Percentiles rank a stretch among this genome's conserved stretches.
Evolutionary conservation across 35 echinoderm and acorn worm species (phyloP).

Genomic region (Ptychodera flava): DNA sequence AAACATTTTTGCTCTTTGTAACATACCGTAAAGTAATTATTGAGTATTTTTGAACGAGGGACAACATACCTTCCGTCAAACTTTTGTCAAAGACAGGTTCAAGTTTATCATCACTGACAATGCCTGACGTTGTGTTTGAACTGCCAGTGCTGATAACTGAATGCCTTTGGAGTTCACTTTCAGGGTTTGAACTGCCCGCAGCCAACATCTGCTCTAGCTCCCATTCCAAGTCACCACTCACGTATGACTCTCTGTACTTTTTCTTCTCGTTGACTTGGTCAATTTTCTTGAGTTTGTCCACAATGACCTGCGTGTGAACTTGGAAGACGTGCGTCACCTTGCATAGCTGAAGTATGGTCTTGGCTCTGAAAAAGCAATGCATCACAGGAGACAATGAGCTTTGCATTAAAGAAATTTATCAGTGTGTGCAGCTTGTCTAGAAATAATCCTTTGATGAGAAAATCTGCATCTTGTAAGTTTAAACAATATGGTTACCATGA

Average conservation of each 20-base stretch:
- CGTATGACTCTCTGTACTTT: conserved; percentile 88
- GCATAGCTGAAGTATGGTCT: conserved; percentile 79
- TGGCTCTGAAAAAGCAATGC: conserved; percentile 80
- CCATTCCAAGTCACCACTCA: conserved; percentile 92
- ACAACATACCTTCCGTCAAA: conserved; percentile 88
- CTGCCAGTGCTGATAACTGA: conserved; percentile 90
- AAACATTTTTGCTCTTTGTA: too few relatives aligned
- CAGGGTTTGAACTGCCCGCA: conserved; percentile 83
- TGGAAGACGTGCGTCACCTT: conserved; percentile 95
- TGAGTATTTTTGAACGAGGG: too few relatives aligned
- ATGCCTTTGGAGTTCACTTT: conserved; percentile 45
- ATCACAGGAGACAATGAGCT: too few relatives aligned
- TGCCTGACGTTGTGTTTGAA: conserved; percentile 74
- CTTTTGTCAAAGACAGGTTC: conserved; percentile 57
- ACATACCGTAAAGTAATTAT: too few relatives aligned
- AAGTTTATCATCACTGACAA: conserved; percentile 59
- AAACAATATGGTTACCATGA: too few relatives aligned
- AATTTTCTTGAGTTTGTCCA: conserved; percentile 69
- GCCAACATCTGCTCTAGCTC: conserved; percentile 55
- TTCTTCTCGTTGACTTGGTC: conserved; percentile 62
- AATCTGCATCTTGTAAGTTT: too few relatives aligned
- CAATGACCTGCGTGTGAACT: conserved; percentile 80
- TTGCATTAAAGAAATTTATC: too few relatives aligned
- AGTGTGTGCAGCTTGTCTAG: too few relatives aligned
- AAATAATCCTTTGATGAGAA: too few relatives aligned